Base-by-base conservation (phyloP, 2,888 invertebrate genomes). In the Andrena flavipes region DNA sequence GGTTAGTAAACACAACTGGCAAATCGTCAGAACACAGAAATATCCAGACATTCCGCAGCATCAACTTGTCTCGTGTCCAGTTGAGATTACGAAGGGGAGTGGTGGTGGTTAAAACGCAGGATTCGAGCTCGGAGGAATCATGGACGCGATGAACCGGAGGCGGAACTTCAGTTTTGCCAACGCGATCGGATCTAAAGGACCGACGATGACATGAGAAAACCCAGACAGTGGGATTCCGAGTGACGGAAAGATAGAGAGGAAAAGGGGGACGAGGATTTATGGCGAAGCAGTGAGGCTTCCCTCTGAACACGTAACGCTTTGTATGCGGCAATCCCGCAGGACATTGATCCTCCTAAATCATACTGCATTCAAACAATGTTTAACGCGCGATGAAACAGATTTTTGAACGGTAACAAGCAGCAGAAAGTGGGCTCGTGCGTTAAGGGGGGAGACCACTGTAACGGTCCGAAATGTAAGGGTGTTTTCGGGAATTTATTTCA, bases 191-290 rank as follows among this genome's bases (percentile, higher is more conserved):
- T 85, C 84, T 72, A 71, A 84, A 73, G 72, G 73, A 48, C 73
- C 73, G 73, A 84, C 77, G 72, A 80, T 80, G 80, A 84, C 71
- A 64, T 70, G 80, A 76, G 84, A 67, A 76, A 84, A 35, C 56
- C 42, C 56, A 65, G 59, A 65, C 80, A 71, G 76, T 63, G 48
- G 73, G 78, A 77, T 80, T 54, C 51, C 60, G 62, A 26, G 54
- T 62, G 74, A 83, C 67, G 33, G 80, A 69, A 67, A 26, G 68
- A 70, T 49, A 60, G 71, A 42, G 64, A 49, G 70, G 26, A 49
- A 26, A 30, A 49, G 64, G 26, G 48, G 35, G 33, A 63, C 33
- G 49, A 56, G 74, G 64, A 83, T 81, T 81, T 77, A 83, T 70
- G 64, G 64, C 30, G 75, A 54, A 62, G 35, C 69, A 42, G 26